Evolutionary conservation across 1,140 invertebrate genomes (phyloP).

Genomic region (Samia ricini): DNA sequence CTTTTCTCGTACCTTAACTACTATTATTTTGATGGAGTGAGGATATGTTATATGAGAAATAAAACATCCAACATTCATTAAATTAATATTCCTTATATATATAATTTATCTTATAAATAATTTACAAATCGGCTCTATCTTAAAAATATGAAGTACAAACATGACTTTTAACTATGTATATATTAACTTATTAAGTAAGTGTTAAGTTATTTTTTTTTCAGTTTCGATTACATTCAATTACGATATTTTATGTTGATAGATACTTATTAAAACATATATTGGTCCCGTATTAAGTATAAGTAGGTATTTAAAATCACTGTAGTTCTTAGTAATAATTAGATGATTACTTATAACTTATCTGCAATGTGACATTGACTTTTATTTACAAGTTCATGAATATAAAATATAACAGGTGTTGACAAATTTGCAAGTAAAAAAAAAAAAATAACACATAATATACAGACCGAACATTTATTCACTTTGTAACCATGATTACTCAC

Average conservation of each 20-base stretch:
- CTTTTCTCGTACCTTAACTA: background rate
- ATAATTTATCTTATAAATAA: background rate
- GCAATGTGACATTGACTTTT: background rate
- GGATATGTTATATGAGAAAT: background rate
- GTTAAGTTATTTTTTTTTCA: background rate
- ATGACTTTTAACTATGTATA: background rate
- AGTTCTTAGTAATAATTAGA: background rate
- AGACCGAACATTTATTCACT: background rate
- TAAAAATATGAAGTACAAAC: background rate
- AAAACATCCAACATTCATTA: background rate
- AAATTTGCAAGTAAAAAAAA: background rate
- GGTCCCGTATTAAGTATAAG: background rate
- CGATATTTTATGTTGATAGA: background rate
- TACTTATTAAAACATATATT: background rate
- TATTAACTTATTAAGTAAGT: background rate
- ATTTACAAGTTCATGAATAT: slow-evolving; percentile 1
- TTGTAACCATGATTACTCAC: background rate
- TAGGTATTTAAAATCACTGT: background rate
- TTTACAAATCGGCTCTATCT: background rate
- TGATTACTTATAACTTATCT: slow-evolving; percentile 1
- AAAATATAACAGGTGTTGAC: background rate
- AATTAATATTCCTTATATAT: background rate
- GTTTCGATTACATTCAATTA: background rate
- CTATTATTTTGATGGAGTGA: background rate
- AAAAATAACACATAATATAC: slow-evolving; percentile 7